Conservation (phyloP, 1,140 invertebrate genomes). For the Halictus rubicundus region DNA sequence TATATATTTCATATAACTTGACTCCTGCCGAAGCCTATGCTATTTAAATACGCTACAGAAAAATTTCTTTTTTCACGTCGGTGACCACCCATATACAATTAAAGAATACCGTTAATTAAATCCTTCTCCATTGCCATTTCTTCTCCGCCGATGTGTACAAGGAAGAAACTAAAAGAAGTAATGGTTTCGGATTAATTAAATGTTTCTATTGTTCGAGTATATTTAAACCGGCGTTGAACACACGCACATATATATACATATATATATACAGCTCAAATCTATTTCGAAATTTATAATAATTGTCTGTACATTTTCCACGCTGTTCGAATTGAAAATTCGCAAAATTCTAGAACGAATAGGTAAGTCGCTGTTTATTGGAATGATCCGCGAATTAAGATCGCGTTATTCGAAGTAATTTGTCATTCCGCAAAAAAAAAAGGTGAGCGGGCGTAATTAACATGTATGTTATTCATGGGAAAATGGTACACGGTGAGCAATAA, state of each 20-base stretch:
- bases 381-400: background rate
- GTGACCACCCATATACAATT: background rate
- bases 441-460: background rate
- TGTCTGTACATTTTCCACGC: no score
- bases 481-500: background rate
- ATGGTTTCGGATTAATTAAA: background rate
- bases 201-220: background rate
- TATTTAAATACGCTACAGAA: no score
- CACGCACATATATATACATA: no score
- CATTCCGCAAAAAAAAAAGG: background rate
- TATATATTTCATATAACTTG: no score
- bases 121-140: conserved; percentile 76
- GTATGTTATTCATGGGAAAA: background rate
- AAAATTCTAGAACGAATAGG: background rate
- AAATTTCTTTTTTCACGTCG: no score
- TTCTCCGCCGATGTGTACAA: background rate
- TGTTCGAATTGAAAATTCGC: background rate
- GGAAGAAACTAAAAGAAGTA: background rate
- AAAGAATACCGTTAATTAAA: conserved; percentile 74
- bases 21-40: no score
- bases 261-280: conserved; percentile 13
- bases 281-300: conserved; percentile 3
- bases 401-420: background rate
- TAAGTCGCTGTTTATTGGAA: background rate
- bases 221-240: background rate